phyloP scores from a whole-genome alignment of 2,888 invertebrate genomes.

The Megalurothrips usitatus region DNA sequence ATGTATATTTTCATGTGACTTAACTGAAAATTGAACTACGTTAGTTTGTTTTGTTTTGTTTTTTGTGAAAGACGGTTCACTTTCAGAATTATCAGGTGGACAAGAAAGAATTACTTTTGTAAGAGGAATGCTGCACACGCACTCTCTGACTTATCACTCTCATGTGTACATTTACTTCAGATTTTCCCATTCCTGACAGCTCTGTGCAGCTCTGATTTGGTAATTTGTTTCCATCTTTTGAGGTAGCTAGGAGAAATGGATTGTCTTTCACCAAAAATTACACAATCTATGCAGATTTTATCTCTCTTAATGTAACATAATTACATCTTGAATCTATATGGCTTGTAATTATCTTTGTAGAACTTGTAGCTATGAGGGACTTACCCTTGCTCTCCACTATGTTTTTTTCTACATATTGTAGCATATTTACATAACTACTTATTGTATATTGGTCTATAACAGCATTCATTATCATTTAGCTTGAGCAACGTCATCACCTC shows the following conservation, averaged over 20 bases:
- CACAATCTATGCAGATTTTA: constrained; percentile 10
- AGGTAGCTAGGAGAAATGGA: not conserved
- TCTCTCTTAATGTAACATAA: constrained; percentile 12
- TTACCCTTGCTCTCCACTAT: constrained; percentile 20
- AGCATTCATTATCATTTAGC: constrained; percentile 23
- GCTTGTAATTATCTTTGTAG: constrained; percentile 26
- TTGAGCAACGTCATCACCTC: constrained; percentile 2
- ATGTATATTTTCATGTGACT: constrained; percentile 25
- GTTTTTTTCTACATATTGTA: constrained; percentile 24
- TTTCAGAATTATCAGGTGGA: not conserved
- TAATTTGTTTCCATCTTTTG: no score
- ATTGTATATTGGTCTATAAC: constrained; percentile 21
- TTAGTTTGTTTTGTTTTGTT: not conserved
- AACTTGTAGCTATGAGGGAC: constrained; percentile 10
- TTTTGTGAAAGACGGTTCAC: constrained; percentile 3
- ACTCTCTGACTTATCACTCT: not conserved
- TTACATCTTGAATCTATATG: constrained; percentile 5
- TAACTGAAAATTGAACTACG: not conserved
- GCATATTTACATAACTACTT: constrained; percentile 23
- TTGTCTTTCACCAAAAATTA: constrained; percentile 18
- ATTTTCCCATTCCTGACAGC: not conserved
- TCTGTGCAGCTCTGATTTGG: no score
- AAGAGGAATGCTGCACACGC: not conserved
- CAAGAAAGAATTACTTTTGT: not conserved
- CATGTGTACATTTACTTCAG: not conserved